These are phyloP conservation scores for Pomatostomus ruficeps DNA, from an alignment of 2,113 vertebrate genomes.

Conservation along the genomic window DNA sequence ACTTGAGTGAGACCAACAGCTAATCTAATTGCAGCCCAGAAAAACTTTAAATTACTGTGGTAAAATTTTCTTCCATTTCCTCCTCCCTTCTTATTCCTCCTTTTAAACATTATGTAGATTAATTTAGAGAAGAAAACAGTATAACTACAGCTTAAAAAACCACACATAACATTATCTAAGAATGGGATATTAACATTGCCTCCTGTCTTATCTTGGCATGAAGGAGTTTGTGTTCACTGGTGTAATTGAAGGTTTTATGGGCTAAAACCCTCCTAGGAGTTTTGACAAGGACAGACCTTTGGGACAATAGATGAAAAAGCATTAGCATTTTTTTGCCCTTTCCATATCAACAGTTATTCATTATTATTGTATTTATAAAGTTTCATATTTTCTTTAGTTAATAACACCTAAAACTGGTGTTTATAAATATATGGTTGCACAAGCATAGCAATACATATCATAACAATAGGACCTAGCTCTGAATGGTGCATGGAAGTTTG, in stretches of 20 bases:
- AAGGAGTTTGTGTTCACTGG: accelerated
- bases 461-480: not conserved
- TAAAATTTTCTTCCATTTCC: not conserved
- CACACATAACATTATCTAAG: not conserved
- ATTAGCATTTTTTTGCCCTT: not conserved
- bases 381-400: not conserved
- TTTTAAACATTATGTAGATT: not conserved
- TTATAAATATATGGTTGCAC: not conserved
- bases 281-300: not conserved
- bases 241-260: not conserved
- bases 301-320: not conserved
- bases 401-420: not conserved
- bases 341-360: not conserved
- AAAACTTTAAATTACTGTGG: not conserved
- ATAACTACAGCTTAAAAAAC: not conserved
- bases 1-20: not conserved
- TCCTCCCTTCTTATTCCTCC: not conserved
- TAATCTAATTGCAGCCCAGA: not conserved
- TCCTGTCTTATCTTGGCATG: not conserved
- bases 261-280: not conserved
- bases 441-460: not conserved
- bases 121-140: not conserved
- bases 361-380: not conserved
- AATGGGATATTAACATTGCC: not conserved
- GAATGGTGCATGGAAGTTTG: too few species aligned